Evolutionary conservation across 1,140 invertebrate genomes (phyloP).

Genomic region (Leguminivora glycinivorella): DNA sequence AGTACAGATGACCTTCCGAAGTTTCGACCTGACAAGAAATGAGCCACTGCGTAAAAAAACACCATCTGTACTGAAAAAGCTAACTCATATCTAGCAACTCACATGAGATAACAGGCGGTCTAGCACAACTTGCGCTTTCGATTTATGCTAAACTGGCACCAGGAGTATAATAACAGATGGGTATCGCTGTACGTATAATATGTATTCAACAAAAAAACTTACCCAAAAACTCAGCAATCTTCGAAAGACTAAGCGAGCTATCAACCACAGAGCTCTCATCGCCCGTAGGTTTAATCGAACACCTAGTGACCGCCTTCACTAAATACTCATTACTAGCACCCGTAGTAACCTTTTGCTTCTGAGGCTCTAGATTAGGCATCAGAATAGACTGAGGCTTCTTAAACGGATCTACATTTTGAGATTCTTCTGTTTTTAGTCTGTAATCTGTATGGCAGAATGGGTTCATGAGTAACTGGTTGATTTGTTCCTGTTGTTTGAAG

Average conservation of each 20-base stretch:
- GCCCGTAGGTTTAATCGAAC: constrained; percentile 34
- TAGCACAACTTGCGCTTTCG: too few relatives aligned
- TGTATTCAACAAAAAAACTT: constrained; percentile 34
- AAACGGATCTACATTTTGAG: neutral
- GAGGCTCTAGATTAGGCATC: neutral
- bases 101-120: too few relatives aligned
- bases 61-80: too few relatives aligned
- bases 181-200: too few relatives aligned
- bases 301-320: neutral
- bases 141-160: too few relatives aligned
- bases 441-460: neutral
- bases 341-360: neutral
- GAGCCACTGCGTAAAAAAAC: too few relatives aligned
- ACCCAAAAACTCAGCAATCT: constrained; percentile 70
- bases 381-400: neutral
- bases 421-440: neutral
- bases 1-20: too few relatives aligned
- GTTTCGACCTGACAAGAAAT: too few relatives aligned
- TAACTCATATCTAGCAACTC: too few relatives aligned
- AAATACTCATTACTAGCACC: constrained; percentile 1
- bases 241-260: constrained; percentile 67
- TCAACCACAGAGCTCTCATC: constrained; percentile 55
- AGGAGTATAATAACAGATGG: too few relatives aligned
- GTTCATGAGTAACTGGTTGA: neutral
- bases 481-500: constrained; percentile 26